Evolutionary conservation across 2,113 vertebrate species (phyloP), one percentile per base, ranked within the genome.

Genomic region (Tychaedon coryphoeus): DNA sequence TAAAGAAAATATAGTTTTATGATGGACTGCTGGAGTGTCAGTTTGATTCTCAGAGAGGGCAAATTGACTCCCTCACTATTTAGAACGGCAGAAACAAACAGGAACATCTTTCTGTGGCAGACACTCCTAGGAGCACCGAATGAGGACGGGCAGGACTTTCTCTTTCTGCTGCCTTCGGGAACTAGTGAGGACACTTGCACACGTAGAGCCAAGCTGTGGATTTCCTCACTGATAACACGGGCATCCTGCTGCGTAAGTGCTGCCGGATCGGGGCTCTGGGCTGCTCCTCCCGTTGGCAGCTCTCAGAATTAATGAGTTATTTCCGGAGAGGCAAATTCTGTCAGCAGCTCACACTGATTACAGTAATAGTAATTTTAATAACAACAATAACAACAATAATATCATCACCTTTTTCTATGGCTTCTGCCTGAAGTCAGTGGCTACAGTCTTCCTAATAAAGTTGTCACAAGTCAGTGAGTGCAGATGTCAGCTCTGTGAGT

Each of bases 191-290:
- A 93, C 88, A 92, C 84, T 97, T 89, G 78, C 15, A 18, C 69
- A 92, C 24, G 20, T 26, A 86, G 82, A 94, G 80, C 6, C 57
- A 92, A 83, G 61, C 56, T 12, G 7, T 95, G 96, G 93, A 96
- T 96, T 97, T 97, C 97, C 96, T 97, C 89, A 43, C 51, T 88
- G 96, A 97, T 96, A 97, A 97, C 95, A 92, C 2, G 54, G 91
- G 93, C 93, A 97, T 97, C 94, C 93, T 97, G 95, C 96, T 97
- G 92, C 95, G 93, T 97, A 96, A 97, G 80, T 53, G 61, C 74
- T 62, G 90, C 71, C 0, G 26, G 86, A 92, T 91, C 92, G 73
- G 50, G 66, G 81, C 81, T 89, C 70, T 60, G 73, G 76, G 93
- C 26, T 29, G 72, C 92, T 94, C 94, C 94, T 95, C 92, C 90